Conservation (phyloP, 2,113 vertebrate genomes). For the Solenodon paradoxus region DNA sequence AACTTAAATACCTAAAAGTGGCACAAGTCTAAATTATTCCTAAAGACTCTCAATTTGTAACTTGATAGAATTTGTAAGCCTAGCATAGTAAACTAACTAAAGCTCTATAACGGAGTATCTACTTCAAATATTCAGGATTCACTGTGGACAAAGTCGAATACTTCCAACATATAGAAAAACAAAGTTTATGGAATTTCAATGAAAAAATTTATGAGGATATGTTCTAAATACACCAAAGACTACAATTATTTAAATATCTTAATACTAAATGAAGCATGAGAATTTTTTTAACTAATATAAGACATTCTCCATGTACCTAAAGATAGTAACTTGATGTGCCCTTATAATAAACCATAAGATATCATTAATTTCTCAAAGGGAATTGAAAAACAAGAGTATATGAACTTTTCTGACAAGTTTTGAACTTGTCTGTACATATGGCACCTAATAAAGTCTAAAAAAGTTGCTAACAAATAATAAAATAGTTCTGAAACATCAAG, state of each 20-base stretch:
- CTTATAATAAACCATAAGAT: slow-evolving; percentile 19
- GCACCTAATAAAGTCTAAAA: slow-evolving; percentile 26
- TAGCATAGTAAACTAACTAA: background rate
- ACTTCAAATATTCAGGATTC: slow-evolving; percentile 18
- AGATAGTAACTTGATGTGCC: slow-evolving; percentile 13
- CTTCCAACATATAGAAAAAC: slow-evolving; percentile 27
- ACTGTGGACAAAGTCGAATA: slow-evolving; percentile 20
- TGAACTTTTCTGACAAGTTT: background rate
- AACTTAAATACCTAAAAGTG: background rate
- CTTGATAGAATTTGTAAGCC: background rate
- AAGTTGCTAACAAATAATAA: slow-evolving; percentile 24
- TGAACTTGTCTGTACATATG: background rate
- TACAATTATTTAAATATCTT: slow-evolving; percentile 20
- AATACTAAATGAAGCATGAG: background rate
- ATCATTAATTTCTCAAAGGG: slow-evolving; percentile 30
- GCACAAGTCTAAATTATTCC: slow-evolving; percentile 16
- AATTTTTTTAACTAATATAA: slow-evolving; percentile 26
- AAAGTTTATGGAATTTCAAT: slow-evolving; percentile 12
- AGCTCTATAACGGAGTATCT: background rate
- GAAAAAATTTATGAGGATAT: background rate
- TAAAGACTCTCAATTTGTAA: slow-evolving; percentile 10
- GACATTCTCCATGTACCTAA: background rate
- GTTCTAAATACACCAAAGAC: slow-evolving; percentile 27
- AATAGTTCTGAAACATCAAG: slow-evolving; percentile 38
- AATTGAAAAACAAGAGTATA: background rate